Evolutionary conservation across 2,797 vertebrate genomes (phyloP).

Genomic region (Semaprochilodus insignis): DNA sequence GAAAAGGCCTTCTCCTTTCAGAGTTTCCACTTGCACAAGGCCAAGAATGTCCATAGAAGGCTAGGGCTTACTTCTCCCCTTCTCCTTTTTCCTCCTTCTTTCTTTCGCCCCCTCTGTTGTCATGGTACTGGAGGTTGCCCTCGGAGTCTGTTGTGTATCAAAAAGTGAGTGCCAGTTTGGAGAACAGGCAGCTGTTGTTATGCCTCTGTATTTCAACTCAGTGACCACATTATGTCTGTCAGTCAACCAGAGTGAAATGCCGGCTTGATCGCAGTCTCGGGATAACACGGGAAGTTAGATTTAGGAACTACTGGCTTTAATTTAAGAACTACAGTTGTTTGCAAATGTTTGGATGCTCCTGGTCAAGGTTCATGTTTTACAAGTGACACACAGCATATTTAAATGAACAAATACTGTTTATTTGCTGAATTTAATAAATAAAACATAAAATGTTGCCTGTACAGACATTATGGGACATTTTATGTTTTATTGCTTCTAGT

Average conservation of each 20-base stretch:
- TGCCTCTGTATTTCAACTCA: conserved; percentile 42
- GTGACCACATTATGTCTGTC: conserved; percentile 3
- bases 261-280: background rate
- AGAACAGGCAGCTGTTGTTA: conserved; percentile 47
- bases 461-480: too few species aligned
- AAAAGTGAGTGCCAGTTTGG: conserved; percentile 44
- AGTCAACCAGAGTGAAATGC: background rate
- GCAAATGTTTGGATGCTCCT: too few species aligned
- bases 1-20: conserved; percentile 23
- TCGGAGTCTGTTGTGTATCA: conserved; percentile 43
- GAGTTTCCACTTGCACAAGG: conserved; percentile 55
- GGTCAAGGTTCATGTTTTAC: too few species aligned
- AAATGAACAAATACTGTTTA: too few species aligned
- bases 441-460: too few species aligned
- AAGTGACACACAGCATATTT: too few species aligned
- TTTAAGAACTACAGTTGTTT: too few species aligned
- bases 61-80: conserved; percentile 44
- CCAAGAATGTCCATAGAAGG: conserved; percentile 74
- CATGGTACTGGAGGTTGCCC: conserved; percentile 73
- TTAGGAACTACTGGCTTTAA: background rate
- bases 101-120: conserved; percentile 64
- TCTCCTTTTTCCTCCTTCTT: conserved; percentile 14
- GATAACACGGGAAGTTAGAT: background rate
- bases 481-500: too few species aligned
- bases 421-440: too few species aligned